Conservation (phyloP, 2,113 vertebrate species). For the Toxotes chatareus region DNA sequence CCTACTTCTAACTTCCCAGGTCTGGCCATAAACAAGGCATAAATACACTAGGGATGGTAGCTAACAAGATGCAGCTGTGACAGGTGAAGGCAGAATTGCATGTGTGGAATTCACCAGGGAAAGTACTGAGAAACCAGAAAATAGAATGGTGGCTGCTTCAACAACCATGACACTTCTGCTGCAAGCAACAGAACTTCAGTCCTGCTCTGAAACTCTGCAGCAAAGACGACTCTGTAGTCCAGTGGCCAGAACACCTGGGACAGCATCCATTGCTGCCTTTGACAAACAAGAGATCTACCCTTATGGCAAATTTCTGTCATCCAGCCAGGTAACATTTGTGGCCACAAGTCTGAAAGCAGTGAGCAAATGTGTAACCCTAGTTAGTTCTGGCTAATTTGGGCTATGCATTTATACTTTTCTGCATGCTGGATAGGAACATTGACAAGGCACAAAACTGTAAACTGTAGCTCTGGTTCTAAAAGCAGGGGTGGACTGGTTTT, state of each 20-base stretch:
- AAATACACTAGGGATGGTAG: slow-evolving; percentile 40
- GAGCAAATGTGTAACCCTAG: background rate
- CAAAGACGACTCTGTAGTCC: background rate
- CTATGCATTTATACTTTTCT: background rate
- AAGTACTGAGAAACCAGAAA: slow-evolving; percentile 28
- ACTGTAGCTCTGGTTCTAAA: background rate
- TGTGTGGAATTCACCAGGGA: slow-evolving; percentile 18
- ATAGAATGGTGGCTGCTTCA: slow-evolving; percentile 34
- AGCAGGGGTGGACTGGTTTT: background rate
- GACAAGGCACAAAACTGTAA: background rate
- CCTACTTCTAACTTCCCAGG: slow-evolving; percentile 32
- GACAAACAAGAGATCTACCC: background rate
- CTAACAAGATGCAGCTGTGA: slow-evolving; percentile 57
- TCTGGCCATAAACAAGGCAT: slow-evolving; percentile 42
- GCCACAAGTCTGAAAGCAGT: background rate
- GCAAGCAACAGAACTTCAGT: slow-evolving; percentile 13
- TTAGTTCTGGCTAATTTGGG: background rate
- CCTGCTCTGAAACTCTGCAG: slow-evolving; percentile 5
- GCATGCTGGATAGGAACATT: background rate
- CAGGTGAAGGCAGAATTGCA: slow-evolving; percentile 50
- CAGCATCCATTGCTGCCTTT: background rate
- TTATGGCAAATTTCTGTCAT: background rate
- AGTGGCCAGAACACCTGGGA: background rate
- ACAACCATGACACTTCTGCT: slow-evolving; percentile 31
- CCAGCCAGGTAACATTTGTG: background rate